Base-by-base conservation (phyloP, 2,888 invertebrate genomes). In the Plemyria rubiginata region DNA sequence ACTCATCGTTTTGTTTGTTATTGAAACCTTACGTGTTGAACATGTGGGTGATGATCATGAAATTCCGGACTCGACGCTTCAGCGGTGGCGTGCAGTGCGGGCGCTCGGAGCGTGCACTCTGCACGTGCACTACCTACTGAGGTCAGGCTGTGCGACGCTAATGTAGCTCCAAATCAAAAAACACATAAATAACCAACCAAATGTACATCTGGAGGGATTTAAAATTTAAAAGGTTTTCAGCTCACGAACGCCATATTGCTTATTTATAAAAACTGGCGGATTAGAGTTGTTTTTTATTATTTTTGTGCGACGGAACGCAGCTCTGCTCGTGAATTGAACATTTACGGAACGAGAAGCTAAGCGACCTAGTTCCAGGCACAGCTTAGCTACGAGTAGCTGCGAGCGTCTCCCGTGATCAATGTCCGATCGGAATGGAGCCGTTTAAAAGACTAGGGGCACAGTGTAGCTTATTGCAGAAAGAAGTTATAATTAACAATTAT, bases 361-460 rank as follows among this genome's bases (percentile, higher is more conserved):
- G 8, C 45, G 45, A 16, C 16, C 16, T 15, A 43, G 13, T 15
- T n/a, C n/a, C 15, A 15, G 15, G 43, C 43, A 15, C 15, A 32
- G 15, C 11, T 8, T 15, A 1, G 43, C 8, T 15, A 13, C 7
- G 7, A 13, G 13, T 41, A 22, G 41, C 13, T 4, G 51, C 51
- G 50, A 62, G 51, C 67, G 62, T 50, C n/a, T 48, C 13, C 53
- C 41, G 55, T 63, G 67, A 69, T 69, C 63, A 60, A 69, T 67
- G 59, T 49, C 22, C 41, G 40, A 56, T 58, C 52, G 59, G 56
- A 48, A 59, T 48, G 32, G 61, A 61, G 15, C 55, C 56, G 49
- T 29, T 65, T 45, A 50, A 41, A 38, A 15, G 38, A 13, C 45
- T 12, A 13, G 9, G 12, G 15, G 0, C 32, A 61, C 60, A 66